Evolutionary conservation across 2,888 invertebrate genomes (phyloP).

Genomic region (Hemistola chrysoprasaria): DNA sequence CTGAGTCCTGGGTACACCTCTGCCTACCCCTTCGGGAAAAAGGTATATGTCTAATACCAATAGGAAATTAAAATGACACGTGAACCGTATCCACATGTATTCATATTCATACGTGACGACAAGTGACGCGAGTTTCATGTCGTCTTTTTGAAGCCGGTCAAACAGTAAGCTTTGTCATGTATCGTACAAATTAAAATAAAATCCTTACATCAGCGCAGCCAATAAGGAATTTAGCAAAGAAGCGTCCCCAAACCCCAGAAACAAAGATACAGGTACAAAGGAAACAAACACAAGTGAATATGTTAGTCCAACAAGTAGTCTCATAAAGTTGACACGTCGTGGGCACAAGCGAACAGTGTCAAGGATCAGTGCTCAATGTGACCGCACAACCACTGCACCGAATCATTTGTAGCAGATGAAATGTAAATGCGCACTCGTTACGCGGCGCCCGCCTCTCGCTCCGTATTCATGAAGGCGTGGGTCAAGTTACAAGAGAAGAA

Average conservation of each 20-base stretch:
- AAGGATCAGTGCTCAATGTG: constrained; percentile 52
- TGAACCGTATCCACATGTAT: no score
- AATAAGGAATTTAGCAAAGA: no score
- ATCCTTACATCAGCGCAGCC: no score
- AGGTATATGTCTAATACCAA: no score
- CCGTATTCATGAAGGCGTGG: constrained; percentile 72
- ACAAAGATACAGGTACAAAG: constrained; percentile 7
- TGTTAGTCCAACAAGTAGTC: constrained; percentile 33
- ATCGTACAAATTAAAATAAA: no score
- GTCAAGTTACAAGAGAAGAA: constrained; percentile 32
- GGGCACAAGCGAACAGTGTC: constrained; percentile 41
- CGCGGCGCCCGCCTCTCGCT: constrained; percentile 70
- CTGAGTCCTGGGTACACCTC: no score
- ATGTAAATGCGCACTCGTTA: constrained; percentile 81
- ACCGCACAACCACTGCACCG: constrained; percentile 62
- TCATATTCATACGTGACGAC: no score
- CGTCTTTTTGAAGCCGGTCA: no score
- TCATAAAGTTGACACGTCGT: constrained; percentile 25
- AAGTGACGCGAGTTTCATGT: no score
- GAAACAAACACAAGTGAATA: constrained; percentile 11
- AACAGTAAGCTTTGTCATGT: no score
- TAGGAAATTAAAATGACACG: no score
- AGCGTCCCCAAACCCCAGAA: not conserved
- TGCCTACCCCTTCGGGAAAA: no score
- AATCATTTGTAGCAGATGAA: constrained; percentile 81